Base-by-base conservation (phyloP, 2,113 vertebrate species). In the Grantiella picta region DNA sequence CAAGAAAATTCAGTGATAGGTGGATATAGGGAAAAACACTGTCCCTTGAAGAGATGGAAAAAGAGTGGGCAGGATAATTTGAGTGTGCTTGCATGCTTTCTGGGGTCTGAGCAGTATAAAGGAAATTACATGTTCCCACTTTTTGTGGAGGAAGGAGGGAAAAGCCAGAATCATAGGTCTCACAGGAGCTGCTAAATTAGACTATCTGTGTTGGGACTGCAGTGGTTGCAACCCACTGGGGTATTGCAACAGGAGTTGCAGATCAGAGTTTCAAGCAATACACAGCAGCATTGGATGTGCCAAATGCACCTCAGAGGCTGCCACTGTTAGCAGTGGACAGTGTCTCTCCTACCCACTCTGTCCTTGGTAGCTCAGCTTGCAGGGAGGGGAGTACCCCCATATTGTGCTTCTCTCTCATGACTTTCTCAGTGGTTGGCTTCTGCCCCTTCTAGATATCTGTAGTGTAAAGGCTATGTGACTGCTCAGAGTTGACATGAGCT, bases 241-340 rank as follows among this genome's bases (percentile, higher is more conserved):
- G 14, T 53, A 33, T 35, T 64, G 22, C 70, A 73, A 35, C 11
- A 6, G 21, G 33, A 35, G 21, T 4, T 65, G 38, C 15, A 50
- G n/a, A 61, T 91, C 65, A 82, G 54, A 56, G 60, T 78, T 78
- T 69, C 36, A 65, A 12, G n/a, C n/a, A 53, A 31, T 11, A 31
- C 2, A 16, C 2, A 5, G 15, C 54, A 65, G 45, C 8, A 66
- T 0, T 57, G 56, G 29, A 44, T 47, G 22, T 45, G 47, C 47
- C 31, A 15, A 14, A 10, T 2, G 5, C 36, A 49, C 33, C 18
- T 44, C 23, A n/a, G 50, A 64, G 53, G 33, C 52, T 57, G 52
- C 33, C 21, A 3, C 4, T 0, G 1, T 38, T 27, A 60, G 21
- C 33, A 77, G 22, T 1, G 1, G 31, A 47, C 40, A 25, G 27